These are phyloP conservation scores for Silurus lanzhouensis DNA, from an alignment of 2,797 vertebrate genomes.

Conservation along the genomic window DNA sequence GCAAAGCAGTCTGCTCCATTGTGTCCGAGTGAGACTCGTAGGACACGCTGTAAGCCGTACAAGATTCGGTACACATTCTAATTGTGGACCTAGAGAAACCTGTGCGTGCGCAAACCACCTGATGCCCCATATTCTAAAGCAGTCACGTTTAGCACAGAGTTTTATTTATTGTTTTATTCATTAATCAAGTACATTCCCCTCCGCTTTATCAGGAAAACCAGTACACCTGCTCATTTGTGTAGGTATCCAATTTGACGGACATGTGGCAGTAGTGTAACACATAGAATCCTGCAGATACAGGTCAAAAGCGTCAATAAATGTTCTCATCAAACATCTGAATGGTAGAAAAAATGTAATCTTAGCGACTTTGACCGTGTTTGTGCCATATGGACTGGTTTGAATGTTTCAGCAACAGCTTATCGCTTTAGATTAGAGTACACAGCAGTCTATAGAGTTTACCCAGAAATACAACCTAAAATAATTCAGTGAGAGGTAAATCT, in stretches of 20 bases:
- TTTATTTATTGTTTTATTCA: not conserved
- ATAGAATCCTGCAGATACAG: not conserved
- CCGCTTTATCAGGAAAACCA: not conserved
- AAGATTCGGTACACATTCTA: constrained; percentile 63
- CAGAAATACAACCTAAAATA: not conserved
- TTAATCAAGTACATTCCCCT: not conserved
- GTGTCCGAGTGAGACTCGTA: constrained; percentile 79
- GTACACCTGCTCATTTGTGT: not conserved
- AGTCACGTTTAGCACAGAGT: not conserved
- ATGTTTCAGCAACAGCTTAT: not conserved
- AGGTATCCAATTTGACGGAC: not conserved
- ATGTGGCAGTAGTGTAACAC: not conserved
- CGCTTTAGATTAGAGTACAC: not conserved
- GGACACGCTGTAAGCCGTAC: constrained; percentile 69
- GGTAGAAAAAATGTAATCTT: not conserved
- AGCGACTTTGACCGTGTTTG: not conserved
- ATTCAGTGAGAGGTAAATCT: not conserved
- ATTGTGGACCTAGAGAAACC: constrained; percentile 55
- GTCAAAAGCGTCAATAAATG: not conserved
- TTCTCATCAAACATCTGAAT: not conserved
- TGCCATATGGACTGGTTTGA: not conserved
- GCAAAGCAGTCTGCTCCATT: constrained; percentile 31
- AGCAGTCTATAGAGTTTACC: not conserved
- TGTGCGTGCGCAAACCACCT: not conserved
- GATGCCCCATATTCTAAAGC: not conserved